Base-by-base conservation (phyloP, 2,797 vertebrate species). In the Cossypha caffra region DNA sequence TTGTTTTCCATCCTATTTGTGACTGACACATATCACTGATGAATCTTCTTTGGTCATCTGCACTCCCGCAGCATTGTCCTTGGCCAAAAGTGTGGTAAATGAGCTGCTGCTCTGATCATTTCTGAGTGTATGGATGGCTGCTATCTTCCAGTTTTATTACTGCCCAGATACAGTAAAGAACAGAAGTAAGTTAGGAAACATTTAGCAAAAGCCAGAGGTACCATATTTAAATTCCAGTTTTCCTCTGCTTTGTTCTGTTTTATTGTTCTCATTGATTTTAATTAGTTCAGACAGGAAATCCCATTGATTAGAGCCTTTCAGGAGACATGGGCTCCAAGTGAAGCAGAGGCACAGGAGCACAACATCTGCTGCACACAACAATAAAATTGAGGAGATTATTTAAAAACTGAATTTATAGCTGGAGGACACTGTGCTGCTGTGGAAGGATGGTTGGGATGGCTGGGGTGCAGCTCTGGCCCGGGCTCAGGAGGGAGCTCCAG, bases 81-180 rank as follows among this genome's bases (percentile, higher is more conserved):
- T 20, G 33, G 14, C 26, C 35, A 59, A 55, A 77, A 67, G 9
- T 10, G 25, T 31, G 81, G 61, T 50, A 35, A 67, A 75, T 43
- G 16, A 58, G 37, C 38, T 66, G 23, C 85, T 80, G 74, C 58
- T 54, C 68, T 93, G 47, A 37, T 87, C 73, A 52, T 42, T 94
- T 95, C 71, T 92, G 87, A 47, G 12, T 23, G 45, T 13, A 47
- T 83, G 16, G 15, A 50, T 50, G 15, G 16, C 48, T 50, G 26
- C 67, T 92, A 83, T 83, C 84, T 88, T 63, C 37, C 48, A 51
- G n/a, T 57, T 94, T 89, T 89, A 84, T 93, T 88, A 40, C 68
- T 84, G 45, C 80, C 29, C 43, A 80, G 24, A 74, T 77, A 71
- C 54, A 31, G 38, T 51, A 43, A 73, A 67, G 48, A 83, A 47